Base-by-base conservation (phyloP, 1,140 invertebrate genomes). In the Amphibalanus amphitrite region DNA sequence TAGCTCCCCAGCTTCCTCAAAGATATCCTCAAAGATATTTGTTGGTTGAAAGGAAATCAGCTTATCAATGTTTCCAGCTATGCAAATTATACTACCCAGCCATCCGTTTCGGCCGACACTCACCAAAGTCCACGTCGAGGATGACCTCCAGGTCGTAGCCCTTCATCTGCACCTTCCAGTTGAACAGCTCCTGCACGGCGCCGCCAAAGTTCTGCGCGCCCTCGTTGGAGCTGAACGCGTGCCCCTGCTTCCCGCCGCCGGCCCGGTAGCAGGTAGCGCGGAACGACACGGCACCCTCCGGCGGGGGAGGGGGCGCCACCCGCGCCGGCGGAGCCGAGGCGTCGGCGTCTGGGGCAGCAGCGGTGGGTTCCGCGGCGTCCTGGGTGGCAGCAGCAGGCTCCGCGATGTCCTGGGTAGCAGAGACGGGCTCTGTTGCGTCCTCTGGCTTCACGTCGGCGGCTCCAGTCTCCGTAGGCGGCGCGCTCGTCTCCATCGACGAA, bases 111-210 rank as follows among this genome's bases (percentile, higher is more conserved):
- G 13, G 47, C n/a, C n/a, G n/a, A n/a, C n/a, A 67, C 20, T 78
- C 38, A 73, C 74, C 69, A 40, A 78, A 77, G 71, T 78, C 77
- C 67, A 83, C 81, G 69, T 76, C 79, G 30, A 83, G 72, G 28
- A 82, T 75, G 10, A 83, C 80, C 75, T 83, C 82, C 30, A 83
- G 76, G 73, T 83, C 79, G 78, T 79, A 82, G 8, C 82, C 77
- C 65, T 78, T 81, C 76, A 83, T 77, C 25, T 80, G 77, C 0
- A 82, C 81, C 70, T 78, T 77, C 82, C 82, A 83, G 26, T 76
- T 74, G 76, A 82, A 83, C 71, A 78, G 78, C 29, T 80, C 78
- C 72, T 82, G 78, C 38, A 83, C 74, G 30, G 76, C 78, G 47
- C 78, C 80, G 13, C 82, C 82, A 75, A 83, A 80, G 70, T 78